Conservation (phyloP, 2,797 vertebrate species). For the Macropodus opercularis region DNA sequence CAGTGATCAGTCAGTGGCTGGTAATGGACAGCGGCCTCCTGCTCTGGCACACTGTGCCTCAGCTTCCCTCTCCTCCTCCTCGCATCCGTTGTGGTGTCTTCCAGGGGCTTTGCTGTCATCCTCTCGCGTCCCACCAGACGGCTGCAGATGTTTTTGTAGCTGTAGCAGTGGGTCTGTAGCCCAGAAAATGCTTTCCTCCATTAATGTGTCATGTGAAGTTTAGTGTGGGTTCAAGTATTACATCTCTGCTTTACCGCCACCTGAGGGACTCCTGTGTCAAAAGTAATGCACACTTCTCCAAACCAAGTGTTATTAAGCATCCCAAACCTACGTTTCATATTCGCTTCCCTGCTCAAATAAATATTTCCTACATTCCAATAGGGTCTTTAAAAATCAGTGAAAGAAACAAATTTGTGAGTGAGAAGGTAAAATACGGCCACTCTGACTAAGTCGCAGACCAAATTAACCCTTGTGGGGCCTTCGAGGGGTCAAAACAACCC, state of each 20-base stretch:
- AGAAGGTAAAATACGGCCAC: slow-evolving; percentile 25
- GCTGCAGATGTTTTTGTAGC: no score
- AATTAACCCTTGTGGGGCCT: no score
- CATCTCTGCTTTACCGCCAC: slow-evolving; percentile 44
- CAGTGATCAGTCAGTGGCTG: slow-evolving; percentile 12
- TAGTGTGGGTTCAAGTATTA: slow-evolving; percentile 7
- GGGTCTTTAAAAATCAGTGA: slow-evolving; percentile 24
- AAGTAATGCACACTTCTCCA: slow-evolving; percentile 39
- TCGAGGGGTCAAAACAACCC: no score
- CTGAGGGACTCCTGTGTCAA: slow-evolving; percentile 48
- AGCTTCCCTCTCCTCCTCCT: slow-evolving; percentile 20
- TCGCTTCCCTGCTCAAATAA: slow-evolving; percentile 31
- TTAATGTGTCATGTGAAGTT: slow-evolving; percentile 28
- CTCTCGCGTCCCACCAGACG: no score
- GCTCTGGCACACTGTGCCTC: no score
- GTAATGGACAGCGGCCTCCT: background rate
- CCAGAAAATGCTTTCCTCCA: slow-evolving; percentile 9
- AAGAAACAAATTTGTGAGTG: slow-evolving; percentile 8
- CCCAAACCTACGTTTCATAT: slow-evolving; percentile 37
- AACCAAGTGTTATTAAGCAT: slow-evolving; percentile 52
- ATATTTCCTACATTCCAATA: slow-evolving; percentile 24
- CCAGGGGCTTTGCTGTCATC: slow-evolving; percentile 13
- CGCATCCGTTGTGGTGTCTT: slow-evolving; percentile 18
- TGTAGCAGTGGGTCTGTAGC: no score
- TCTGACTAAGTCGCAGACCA: no score